These are phyloP conservation scores for Rhinoraja longicauda DNA, from an alignment of 2,797 vertebrate genomes.

Conservation along the genomic window DNA sequence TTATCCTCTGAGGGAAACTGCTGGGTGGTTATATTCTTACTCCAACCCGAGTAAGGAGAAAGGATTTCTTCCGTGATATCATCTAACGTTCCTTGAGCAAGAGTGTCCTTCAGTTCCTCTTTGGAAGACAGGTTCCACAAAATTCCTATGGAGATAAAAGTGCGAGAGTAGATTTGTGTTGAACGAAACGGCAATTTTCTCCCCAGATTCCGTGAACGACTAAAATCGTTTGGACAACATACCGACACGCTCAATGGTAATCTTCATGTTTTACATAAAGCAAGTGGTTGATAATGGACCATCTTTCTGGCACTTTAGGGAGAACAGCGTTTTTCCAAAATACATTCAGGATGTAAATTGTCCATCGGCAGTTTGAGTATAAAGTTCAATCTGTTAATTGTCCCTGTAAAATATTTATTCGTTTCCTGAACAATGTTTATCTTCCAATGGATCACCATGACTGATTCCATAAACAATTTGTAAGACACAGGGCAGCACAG, in stretches of 20 bases:
- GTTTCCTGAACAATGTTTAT: not conserved
- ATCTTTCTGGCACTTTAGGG: not conserved
- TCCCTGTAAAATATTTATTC: not conserved
- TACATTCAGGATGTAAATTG: not conserved
- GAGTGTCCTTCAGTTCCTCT: constrained; percentile 78
- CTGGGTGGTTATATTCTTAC: constrained; percentile 52
- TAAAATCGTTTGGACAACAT: not conserved
- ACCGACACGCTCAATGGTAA: too few relatives aligned
- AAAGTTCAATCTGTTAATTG: not conserved
- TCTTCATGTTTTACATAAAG: too few relatives aligned
- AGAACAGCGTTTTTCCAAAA: not conserved
- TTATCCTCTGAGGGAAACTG: constrained; percentile 73
- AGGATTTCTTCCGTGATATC: constrained; percentile 74
- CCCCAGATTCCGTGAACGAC: not conserved
- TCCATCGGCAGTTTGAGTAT: not conserved
- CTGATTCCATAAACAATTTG: not conserved
- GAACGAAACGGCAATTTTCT: not conserved
- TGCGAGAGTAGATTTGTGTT: not conserved
- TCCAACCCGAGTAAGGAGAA: constrained; percentile 62
- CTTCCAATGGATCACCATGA: not conserved
- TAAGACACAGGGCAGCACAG: not conserved
- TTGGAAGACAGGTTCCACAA: constrained; percentile 96
- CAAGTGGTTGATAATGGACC: not conserved
- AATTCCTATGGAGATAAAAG: constrained; percentile 65
- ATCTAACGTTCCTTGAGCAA: constrained; percentile 68